Evolutionary conservation across 1,140 invertebrate species (phyloP).

Genomic region (Teleogryllus occipitalis): DNA sequence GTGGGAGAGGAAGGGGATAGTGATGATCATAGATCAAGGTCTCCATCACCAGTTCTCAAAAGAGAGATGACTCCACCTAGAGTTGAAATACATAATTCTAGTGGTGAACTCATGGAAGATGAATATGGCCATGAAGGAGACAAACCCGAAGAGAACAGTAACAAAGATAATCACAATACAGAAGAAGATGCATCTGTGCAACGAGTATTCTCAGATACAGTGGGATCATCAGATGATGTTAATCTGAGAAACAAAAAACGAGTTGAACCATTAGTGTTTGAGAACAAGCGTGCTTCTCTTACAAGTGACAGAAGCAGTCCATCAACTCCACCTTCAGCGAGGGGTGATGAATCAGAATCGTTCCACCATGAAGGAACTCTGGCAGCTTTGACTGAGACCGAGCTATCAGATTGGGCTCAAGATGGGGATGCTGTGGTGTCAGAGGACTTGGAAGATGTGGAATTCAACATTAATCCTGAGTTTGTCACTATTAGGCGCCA

Average conservation of each 20-base stretch:
- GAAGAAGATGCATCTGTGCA: neutral
- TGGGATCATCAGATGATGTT: neutral
- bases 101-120: conserved; percentile 52
- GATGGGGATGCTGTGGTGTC: conserved; percentile 58
- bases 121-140: conserved; percentile 41
- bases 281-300: conserved; percentile 11
- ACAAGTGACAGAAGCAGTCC: conserved; percentile 42
- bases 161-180: neutral
- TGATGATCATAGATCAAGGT: conserved; percentile 17
- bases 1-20: conserved; percentile 25
- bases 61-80: conserved; percentile 37
- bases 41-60: neutral
- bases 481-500: conserved; percentile 42
- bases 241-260: conserved; percentile 7
- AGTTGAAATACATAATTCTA: conserved; percentile 56
- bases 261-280: conserved; percentile 10
- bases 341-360: conserved; percentile 37
- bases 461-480: conserved; percentile 48
- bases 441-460: conserved; percentile 60
- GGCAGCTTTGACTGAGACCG: conserved; percentile 63
- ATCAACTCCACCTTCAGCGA: conserved; percentile 34
- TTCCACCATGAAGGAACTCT: conserved; percentile 48
- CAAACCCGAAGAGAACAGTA: neutral
- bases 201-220: neutral
- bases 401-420: conserved; percentile 74